Percentiles rank a stretch among this genome's conserved stretches.
Evolutionary conservation across 1,140 invertebrate species (phyloP).

Genomic region (Bombyx mandarina): DNA sequence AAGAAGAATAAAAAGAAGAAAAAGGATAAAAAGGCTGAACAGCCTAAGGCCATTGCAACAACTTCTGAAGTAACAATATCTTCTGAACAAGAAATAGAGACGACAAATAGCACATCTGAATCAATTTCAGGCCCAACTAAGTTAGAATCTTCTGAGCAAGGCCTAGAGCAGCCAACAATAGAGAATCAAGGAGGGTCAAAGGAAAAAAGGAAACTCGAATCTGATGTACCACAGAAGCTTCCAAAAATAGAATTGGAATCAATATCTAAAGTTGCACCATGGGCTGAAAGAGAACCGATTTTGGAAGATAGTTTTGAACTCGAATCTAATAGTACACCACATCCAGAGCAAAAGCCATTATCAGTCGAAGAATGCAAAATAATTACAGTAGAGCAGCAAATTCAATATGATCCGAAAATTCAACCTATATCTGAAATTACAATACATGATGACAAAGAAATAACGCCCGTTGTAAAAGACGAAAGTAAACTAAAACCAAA

Average conservation of each 20-base stretch:
- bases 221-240: too few relatives aligned
- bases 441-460: too few relatives aligned
- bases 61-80: slow-evolving; percentile 18
- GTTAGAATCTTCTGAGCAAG: background rate
- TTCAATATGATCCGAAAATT: too few relatives aligned
- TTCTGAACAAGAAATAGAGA: slow-evolving; percentile 17
- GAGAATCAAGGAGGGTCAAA: background rate
- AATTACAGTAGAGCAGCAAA: too few relatives aligned
- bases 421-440: too few relatives aligned
- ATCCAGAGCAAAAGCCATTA: too few relatives aligned
- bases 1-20: slow-evolving; percentile 57
- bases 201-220: too few relatives aligned
- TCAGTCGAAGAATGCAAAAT: too few relatives aligned
- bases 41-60: slow-evolving; percentile 12
- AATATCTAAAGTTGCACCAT: slow-evolving; percentile 1
- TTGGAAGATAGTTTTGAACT: background rate
- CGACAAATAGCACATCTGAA: too few relatives aligned
- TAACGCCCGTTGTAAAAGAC: background rate
- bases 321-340: too few relatives aligned
- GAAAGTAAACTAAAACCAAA: slow-evolving; percentile 9
- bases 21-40: slow-evolving; percentile 37
- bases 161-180: background rate
- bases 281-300: background rate
- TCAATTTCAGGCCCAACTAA: background rate
- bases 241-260: background rate